phyloP scores from a whole-genome alignment of 2,113 vertebrate species.

The Lamprologus callipterus region DNA sequence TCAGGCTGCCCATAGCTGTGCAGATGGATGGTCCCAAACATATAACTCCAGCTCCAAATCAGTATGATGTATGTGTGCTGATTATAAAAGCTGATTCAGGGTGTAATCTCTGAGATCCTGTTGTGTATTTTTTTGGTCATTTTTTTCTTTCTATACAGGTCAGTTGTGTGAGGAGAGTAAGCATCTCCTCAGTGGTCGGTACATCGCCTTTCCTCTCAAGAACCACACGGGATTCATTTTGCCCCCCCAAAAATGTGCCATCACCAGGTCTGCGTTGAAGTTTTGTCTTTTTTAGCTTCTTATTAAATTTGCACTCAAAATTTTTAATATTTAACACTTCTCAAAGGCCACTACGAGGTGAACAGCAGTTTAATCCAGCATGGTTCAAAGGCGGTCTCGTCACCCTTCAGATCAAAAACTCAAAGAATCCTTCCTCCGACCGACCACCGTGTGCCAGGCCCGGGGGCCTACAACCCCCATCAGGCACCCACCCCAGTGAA shows the following conservation, averaged over 20 bases:
- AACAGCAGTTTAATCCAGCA: slow-evolving; percentile 54
- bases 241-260: slow-evolving; percentile 2
- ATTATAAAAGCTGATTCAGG: background rate
- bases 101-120: background rate
- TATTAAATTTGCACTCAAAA: background rate
- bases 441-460: slow-evolving; percentile 52
- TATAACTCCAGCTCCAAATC: slow-evolving; percentile 73
- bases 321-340: background rate
- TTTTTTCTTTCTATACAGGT: slow-evolving; percentile 40
- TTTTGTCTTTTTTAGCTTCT: background rate
- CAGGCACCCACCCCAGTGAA: slow-evolving; percentile 13
- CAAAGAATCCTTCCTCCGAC: slow-evolving; percentile 2
- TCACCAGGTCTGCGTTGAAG: slow-evolving; percentile 55
- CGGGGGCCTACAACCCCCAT: slow-evolving; percentile 65
- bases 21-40: slow-evolving; percentile 35
- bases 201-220: slow-evolving; percentile 68
- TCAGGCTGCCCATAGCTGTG: slow-evolving; percentile 62
- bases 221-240: slow-evolving; percentile 40
- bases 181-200: slow-evolving; percentile 36
- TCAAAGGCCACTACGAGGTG: slow-evolving; percentile 69
- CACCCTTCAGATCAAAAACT: slow-evolving; percentile 73
- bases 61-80: slow-evolving; percentile 66
- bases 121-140: background rate
- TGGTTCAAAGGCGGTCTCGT: slow-evolving; percentile 48
- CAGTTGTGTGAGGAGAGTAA: slow-evolving; percentile 39